phyloP scores from a whole-genome alignment of 2,797 vertebrate genomes.

The Catharus ustulatus region DNA sequence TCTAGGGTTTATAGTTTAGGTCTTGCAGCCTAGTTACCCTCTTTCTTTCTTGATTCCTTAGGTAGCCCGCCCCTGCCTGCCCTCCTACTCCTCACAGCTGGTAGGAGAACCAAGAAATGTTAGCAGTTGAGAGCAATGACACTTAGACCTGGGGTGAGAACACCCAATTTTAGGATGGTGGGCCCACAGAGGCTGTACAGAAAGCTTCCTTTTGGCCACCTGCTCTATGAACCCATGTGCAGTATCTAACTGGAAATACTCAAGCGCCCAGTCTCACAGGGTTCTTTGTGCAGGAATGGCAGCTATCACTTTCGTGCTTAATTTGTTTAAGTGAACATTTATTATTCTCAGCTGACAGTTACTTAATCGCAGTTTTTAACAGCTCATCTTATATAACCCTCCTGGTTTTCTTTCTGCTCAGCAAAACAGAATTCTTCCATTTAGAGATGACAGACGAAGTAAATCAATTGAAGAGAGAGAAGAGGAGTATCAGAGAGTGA shows the following conservation, averaged over 20 bases:
- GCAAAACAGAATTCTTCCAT: slow-evolving; percentile 86
- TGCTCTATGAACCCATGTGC: neutral
- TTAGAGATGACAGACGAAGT: slow-evolving; percentile 91
- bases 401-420: slow-evolving; percentile 84
- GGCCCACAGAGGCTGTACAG: neutral
- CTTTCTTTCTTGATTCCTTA: neutral
- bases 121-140: neutral
- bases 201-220: neutral
- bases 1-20: neutral
- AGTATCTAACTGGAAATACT: neutral
- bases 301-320: slow-evolving; percentile 55
- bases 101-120: neutral
- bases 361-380: slow-evolving; percentile 73
- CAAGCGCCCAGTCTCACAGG: fast-evolving
- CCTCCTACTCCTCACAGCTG: neutral
- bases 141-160: neutral
- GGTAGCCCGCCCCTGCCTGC: neutral
- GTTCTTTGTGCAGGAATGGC: neutral
- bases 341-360: slow-evolving; percentile 76
- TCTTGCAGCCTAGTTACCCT: neutral
- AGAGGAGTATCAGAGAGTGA: slow-evolving; percentile 93
- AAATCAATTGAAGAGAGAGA: slow-evolving; percentile 97
- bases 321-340: slow-evolving; percentile 73
- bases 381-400: slow-evolving; percentile 78
- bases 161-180: fast-evolving